These are phyloP conservation scores for Plagiodera versicolora DNA, from an alignment of 2,888 invertebrate genomes.

Conservation along the genomic window DNA sequence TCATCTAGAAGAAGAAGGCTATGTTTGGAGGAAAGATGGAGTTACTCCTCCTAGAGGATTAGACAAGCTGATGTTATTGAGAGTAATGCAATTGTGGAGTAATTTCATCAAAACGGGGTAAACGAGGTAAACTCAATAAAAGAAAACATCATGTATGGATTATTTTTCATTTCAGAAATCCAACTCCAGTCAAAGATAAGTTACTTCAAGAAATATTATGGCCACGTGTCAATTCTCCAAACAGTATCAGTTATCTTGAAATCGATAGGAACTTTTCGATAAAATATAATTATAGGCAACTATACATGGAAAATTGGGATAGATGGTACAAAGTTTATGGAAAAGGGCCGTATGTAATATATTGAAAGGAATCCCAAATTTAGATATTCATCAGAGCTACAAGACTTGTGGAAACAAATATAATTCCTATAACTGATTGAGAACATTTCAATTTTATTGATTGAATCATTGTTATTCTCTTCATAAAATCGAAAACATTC, in stretches of 20 bases:
- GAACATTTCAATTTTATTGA: too few relatives aligned
- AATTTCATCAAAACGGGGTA: constrained; percentile 28
- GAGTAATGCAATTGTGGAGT: constrained; percentile 22
- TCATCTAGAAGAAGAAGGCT: constrained; percentile 29
- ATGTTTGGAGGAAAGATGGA: constrained; percentile 22
- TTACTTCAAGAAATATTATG: constrained; percentile 22
- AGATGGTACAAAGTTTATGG: constrained; percentile 19
- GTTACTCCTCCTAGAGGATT: constrained; percentile 10
- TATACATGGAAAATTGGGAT: constrained; percentile 26
- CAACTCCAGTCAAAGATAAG: constrained; percentile 21
- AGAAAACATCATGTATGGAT: too few relatives aligned
- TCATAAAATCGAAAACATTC: too few relatives aligned
- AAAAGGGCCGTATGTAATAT: constrained; percentile 20
- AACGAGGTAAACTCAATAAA: too few relatives aligned
- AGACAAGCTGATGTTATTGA: constrained; percentile 15
- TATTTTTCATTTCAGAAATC: constrained; percentile 22
- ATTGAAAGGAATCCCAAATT: constrained; percentile 13
- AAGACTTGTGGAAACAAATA: too few relatives aligned
- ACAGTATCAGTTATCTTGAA: constrained; percentile 19
- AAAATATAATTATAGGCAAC: constrained; percentile 18
- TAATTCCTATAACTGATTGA: too few relatives aligned
- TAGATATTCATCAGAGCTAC: background rate
- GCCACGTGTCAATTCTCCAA: constrained; percentile 20
- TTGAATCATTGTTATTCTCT: too few relatives aligned
- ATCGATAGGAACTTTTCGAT: constrained; percentile 21